Conservation (phyloP, 2,888 invertebrate genomes). For the Macroteleia sp. region DNA sequence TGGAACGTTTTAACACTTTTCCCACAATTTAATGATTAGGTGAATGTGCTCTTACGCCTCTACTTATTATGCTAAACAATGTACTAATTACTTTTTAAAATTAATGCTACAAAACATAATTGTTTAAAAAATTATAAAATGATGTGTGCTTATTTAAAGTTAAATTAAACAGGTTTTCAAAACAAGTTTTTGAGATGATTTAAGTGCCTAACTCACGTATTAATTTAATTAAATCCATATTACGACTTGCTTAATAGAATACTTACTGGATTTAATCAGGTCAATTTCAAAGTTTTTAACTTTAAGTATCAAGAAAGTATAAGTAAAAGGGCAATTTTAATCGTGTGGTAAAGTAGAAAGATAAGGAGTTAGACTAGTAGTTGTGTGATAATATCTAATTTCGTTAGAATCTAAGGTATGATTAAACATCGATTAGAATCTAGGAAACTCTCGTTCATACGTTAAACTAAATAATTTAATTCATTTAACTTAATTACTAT, state of each 20-base stretch:
- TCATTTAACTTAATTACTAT: no score
- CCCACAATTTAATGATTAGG: conserved; percentile 29
- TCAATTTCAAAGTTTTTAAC: conserved; percentile 20
- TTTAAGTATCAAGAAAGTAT: conserved; percentile 4
- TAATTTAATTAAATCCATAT: conserved; percentile 19
- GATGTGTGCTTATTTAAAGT: conserved; percentile 13
- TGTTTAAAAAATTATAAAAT: conserved; percentile 12
- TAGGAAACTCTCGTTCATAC: no score
- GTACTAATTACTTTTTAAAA: no score
- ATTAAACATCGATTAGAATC: no score
- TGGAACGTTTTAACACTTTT: conserved; percentile 51
- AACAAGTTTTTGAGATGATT: not conserved
- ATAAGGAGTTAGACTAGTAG: no score
- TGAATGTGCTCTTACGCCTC: no score
- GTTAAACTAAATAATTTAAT: no score
- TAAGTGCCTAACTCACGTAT: conserved; percentile 8
- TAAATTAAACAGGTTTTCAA: not conserved
- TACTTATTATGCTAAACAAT: no score
- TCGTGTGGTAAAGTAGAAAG: no score
- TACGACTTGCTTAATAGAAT: conserved; percentile 1
- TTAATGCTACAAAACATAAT: conserved; percentile 3
- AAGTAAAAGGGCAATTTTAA: not conserved
- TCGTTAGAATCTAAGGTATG: no score
- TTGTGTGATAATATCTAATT: no score
- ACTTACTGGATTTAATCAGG: conserved; percentile 18